Evolutionary conservation across 2,113 vertebrate species (phyloP).

Genomic region (Euleptes europaea): DNA sequence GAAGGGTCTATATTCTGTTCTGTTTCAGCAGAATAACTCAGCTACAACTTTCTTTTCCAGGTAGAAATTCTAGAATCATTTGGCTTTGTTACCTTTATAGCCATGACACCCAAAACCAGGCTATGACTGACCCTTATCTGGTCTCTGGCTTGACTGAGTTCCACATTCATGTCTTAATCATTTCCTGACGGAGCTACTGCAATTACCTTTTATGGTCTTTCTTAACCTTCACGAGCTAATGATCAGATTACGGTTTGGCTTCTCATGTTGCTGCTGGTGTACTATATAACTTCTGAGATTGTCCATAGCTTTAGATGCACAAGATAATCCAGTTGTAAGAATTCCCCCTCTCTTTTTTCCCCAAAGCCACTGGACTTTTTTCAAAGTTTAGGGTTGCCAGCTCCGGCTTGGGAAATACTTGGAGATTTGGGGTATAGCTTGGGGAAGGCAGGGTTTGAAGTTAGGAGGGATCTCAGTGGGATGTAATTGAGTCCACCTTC

Average conservation of each 20-base stretch:
- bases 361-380: background rate
- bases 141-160: background rate
- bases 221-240: conserved; percentile 27
- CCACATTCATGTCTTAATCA: background rate
- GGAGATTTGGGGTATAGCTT: no score
- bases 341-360: background rate
- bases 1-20: background rate
- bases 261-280: background rate
- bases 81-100: background rate
- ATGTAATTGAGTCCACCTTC: no score
- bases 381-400: background rate
- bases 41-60: background rate
- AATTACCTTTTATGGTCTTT: conserved; percentile 15
- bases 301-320: background rate
- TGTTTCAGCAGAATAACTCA: background rate
- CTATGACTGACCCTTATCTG: background rate
- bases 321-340: background rate
- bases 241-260: background rate
- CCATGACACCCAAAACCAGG: background rate
- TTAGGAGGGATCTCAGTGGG: no score
- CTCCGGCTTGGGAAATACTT: no score
- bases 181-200: background rate
- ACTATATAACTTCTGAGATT: background rate
- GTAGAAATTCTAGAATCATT: background rate
- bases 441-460: background rate